These are phyloP conservation scores for Acipenser transmontanus DNA, from an alignment of 2,797 vertebrate species.

Conservation along the genomic window DNA sequence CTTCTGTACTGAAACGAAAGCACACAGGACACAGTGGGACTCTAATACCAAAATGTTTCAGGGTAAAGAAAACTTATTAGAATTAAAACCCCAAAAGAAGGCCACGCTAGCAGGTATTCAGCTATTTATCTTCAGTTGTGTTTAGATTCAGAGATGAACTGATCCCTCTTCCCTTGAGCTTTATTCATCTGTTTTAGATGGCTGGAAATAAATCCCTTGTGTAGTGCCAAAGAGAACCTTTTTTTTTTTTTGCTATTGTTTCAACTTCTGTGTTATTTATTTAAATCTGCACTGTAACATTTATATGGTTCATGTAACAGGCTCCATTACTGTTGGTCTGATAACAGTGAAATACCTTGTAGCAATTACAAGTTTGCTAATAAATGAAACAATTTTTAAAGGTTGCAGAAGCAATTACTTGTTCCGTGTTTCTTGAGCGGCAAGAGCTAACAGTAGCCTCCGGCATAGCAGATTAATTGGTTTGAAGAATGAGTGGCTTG, in stretches of 20 bases:
- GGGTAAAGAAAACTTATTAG: too few relatives aligned
- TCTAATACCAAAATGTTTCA: too few relatives aligned
- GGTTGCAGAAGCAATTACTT: slow-evolving; percentile 12
- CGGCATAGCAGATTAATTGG: slow-evolving; percentile 16
- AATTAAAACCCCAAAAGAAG: not conserved
- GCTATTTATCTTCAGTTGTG: not conserved
- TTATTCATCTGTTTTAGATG: not conserved
- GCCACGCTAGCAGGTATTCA: not conserved
- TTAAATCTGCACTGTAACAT: not conserved
- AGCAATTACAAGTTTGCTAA: slow-evolving; percentile 4
- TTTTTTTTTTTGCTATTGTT: not conserved
- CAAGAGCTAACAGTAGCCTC: not conserved
- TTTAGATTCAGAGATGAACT: not conserved
- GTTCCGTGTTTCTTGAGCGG: slow-evolving; percentile 2
- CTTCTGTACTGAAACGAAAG: too few relatives aligned
- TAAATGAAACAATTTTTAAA: slow-evolving; percentile 3
- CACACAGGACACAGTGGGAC: too few relatives aligned
- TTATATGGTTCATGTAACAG: not conserved
- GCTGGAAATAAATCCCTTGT: not conserved
- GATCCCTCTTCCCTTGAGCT: not conserved
- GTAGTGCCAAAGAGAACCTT: not conserved
- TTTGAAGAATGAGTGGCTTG: slow-evolving; percentile 11
- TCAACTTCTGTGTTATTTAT: not conserved
- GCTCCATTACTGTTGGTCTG: not conserved
- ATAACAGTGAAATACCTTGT: slow-evolving; percentile 9